Conservation (phyloP, 2,888 invertebrate species). For the Julus scandinavius region DNA sequence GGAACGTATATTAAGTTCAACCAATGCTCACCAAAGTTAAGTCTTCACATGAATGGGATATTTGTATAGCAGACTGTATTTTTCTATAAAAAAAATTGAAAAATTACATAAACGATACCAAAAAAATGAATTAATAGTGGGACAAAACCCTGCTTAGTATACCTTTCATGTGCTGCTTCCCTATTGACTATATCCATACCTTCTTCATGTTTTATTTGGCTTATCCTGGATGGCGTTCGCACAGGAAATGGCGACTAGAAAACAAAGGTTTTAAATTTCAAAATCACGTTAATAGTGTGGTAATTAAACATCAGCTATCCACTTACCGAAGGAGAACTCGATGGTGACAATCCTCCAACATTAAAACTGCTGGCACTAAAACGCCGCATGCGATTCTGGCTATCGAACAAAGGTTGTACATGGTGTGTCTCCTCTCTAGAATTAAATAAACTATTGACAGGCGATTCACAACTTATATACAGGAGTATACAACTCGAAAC, state of each 20-base stretch:
- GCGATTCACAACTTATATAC: too few species aligned
- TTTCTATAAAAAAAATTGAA: slow-evolving; percentile 69
- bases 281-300: background rate
- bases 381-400: slow-evolving; percentile 79
- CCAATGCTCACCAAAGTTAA: slow-evolving; percentile 74
- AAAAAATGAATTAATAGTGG: background rate
- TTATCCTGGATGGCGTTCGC: slow-evolving; percentile 79
- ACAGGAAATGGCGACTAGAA: slow-evolving; percentile 66
- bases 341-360: slow-evolving; percentile 65
- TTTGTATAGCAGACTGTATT: slow-evolving; percentile 89
- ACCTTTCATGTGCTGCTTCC: slow-evolving; percentile 87
- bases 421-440: background rate
- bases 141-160: background rate
- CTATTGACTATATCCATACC: slow-evolving; percentile 83
- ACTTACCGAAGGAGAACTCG: slow-evolving; percentile 60
- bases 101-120: background rate
- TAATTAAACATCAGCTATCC: background rate
- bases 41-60: slow-evolving; percentile 95
- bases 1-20: slow-evolving; percentile 54
- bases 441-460: background rate
- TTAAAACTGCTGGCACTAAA: slow-evolving; percentile 88
- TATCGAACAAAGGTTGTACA: slow-evolving; percentile 69
- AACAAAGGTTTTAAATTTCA: slow-evolving; percentile 25
- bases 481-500: too few species aligned
- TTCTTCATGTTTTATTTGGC: slow-evolving; percentile 85